Conservation (phyloP, 2,113 vertebrate genomes). For the Heloderma charlesbogerti region DNA sequence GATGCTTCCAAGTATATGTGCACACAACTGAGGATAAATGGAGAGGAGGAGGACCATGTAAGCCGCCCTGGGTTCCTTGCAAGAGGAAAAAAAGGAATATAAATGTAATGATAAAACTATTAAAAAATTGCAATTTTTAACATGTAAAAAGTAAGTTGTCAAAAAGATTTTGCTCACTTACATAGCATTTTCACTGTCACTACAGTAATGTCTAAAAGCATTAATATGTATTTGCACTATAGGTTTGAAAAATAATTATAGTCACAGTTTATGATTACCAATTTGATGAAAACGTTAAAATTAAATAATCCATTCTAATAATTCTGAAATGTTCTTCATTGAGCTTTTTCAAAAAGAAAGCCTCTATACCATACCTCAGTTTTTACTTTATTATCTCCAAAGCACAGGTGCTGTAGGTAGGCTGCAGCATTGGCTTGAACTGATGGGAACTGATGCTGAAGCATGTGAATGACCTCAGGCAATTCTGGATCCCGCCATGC, state of each 20-base stretch:
- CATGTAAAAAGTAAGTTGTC: not conserved
- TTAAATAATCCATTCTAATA: not conserved
- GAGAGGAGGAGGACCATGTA: no score
- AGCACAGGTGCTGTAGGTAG: constrained; percentile 97
- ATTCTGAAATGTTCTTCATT: constrained; percentile 2
- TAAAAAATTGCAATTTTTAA: not conserved
- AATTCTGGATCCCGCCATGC: constrained; percentile 96
- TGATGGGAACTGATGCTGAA: constrained; percentile 96
- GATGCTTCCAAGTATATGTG: not conserved
- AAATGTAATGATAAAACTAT: no score
- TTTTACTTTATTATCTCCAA: constrained; percentile 93
- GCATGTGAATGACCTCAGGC: constrained; percentile 97
- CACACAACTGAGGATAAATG: not conserved
- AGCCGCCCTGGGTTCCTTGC: no score
- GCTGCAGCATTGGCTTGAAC: constrained; percentile 97
- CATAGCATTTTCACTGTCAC: not conserved
- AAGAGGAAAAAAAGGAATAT: no score
- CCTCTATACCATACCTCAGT: constrained; percentile 80
- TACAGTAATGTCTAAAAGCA: not conserved
- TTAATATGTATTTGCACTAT: not conserved
- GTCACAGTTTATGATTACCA: not conserved
- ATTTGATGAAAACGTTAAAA: not conserved
- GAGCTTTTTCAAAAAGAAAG: not conserved
- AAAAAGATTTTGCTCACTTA: not conserved
- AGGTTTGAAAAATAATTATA: not conserved